phyloP scores from a whole-genome alignment of 2,888 invertebrate species.

The Andrena fulva region DNA sequence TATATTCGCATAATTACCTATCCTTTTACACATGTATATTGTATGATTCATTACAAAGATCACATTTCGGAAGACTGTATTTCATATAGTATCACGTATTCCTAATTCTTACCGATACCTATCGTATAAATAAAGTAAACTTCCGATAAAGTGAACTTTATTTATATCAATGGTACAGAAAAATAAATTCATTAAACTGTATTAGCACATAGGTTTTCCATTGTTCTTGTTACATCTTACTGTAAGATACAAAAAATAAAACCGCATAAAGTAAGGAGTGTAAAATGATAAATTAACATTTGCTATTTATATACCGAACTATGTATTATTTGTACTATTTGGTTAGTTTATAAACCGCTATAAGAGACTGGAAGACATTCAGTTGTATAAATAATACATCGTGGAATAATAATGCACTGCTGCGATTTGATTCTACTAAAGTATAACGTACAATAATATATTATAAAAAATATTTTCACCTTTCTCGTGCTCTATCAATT shows the following conservation, averaged over 20 bases:
- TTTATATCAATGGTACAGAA: conserved; percentile 22
- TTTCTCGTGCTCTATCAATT: background rate
- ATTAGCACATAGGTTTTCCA: background rate
- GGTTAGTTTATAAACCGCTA: conserved; percentile 12
- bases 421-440: conserved; percentile 15
- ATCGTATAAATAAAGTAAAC: conserved; percentile 26
- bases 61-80: conserved; percentile 56
- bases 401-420: background rate
- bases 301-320: conserved; percentile 13
- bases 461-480: conserved; percentile 20
- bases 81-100: conserved; percentile 19
- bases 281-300: conserved; percentile 18
- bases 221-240: background rate
- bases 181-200: conserved; percentile 13
- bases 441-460: background rate
- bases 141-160: conserved; percentile 19
- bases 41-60: conserved; percentile 68
- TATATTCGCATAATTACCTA: conserved; percentile 65
- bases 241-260: conserved; percentile 16
- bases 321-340: conserved; percentile 13
- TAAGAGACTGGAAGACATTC: conserved; percentile 52
- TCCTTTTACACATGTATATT: conserved; percentile 40
- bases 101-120: conserved; percentile 21
- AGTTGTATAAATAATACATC: conserved; percentile 23
- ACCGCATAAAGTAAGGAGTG: conserved; percentile 7